Percentiles rank a stretch among this genome's conserved stretches.
Evolutionary conservation across 2,888 invertebrate genomes (phyloP).

Genomic region (Cryptus viduatorius): DNA sequence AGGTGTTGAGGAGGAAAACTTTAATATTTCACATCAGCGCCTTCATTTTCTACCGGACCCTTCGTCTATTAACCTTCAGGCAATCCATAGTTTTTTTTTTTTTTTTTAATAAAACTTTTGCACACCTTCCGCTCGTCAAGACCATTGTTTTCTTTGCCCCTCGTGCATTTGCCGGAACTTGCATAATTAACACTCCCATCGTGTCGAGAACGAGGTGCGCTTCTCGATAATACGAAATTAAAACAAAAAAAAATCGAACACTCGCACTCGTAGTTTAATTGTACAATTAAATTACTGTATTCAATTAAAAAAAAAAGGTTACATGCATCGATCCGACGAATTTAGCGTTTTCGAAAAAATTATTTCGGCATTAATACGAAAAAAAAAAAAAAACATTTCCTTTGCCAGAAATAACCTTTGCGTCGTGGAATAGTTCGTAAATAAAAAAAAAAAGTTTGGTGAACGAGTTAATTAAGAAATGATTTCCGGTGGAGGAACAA

Average conservation of each 20-base stretch:
- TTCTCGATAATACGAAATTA: no score
- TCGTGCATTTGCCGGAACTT: background rate
- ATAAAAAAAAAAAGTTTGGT: constrained; percentile 12
- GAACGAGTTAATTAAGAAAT: constrained; percentile 78
- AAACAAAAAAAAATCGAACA: no score
- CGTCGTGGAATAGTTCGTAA: background rate
- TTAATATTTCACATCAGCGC: background rate
- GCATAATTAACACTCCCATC: background rate
- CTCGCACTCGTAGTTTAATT: no score
- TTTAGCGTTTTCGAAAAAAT: no score
- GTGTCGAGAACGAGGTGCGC: background rate
- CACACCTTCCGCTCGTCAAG: background rate
- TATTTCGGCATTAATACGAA: no score
- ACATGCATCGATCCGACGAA: no score
- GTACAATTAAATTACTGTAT: no score
- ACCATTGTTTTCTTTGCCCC: background rate
- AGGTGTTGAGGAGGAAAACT: background rate
- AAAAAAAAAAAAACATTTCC: no score
- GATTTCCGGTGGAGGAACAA: constrained; percentile 76
- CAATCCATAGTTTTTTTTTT: background rate
- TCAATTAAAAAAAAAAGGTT: no score
- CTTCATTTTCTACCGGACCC: background rate
- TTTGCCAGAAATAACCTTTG: background rate
- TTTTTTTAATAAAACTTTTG: background rate
- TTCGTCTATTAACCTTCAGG: background rate